A percentile compares a stretch with the other conserved stretches of the same genome.
These are phyloP conservation scores for Trichomalopsis sarcophagae DNA, from an alignment of 1,140 invertebrate genomes.

Conservation along the genomic window DNA sequence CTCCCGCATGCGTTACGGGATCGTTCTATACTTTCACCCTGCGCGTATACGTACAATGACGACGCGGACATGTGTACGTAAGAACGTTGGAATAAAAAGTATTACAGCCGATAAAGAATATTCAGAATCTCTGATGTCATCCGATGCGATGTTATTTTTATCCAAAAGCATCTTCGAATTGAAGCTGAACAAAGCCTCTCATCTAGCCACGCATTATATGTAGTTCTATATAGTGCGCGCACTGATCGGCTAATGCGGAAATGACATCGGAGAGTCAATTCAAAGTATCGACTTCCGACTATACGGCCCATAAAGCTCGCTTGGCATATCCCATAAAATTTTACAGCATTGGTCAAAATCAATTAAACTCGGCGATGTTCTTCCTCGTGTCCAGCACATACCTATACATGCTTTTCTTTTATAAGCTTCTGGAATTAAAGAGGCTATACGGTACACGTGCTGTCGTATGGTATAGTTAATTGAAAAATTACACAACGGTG, in stretches of 20 bases:
- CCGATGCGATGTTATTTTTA: not conserved
- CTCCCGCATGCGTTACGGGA: not conserved
- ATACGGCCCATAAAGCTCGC: not conserved
- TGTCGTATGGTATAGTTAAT: not conserved
- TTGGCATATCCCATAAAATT: not conserved
- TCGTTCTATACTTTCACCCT: constrained; percentile 1
- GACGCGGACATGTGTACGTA: not conserved
- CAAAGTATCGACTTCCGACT: not conserved
- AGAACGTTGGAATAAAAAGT: not conserved
- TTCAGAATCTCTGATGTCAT: too few relatives aligned
- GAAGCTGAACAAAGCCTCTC: not conserved
- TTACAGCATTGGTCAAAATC: not conserved
- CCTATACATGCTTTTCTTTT: not conserved
- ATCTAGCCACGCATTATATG: too few relatives aligned
- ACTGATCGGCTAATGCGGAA: not conserved
- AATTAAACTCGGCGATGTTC: not conserved
- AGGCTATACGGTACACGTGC: not conserved
- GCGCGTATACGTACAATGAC: not conserved
- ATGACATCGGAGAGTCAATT: not conserved
- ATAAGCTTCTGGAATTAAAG: not conserved
- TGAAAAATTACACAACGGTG: constrained; percentile 25
- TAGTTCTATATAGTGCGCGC: not conserved
- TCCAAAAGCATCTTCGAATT: not conserved
- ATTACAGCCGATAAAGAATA: not conserved
- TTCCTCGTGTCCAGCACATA: not conserved